Evolutionary conservation across 2,888 invertebrate genomes (phyloP), one percentile per base, ranked within the genome.

Genomic region (Agrochola lychnidis): DNA sequence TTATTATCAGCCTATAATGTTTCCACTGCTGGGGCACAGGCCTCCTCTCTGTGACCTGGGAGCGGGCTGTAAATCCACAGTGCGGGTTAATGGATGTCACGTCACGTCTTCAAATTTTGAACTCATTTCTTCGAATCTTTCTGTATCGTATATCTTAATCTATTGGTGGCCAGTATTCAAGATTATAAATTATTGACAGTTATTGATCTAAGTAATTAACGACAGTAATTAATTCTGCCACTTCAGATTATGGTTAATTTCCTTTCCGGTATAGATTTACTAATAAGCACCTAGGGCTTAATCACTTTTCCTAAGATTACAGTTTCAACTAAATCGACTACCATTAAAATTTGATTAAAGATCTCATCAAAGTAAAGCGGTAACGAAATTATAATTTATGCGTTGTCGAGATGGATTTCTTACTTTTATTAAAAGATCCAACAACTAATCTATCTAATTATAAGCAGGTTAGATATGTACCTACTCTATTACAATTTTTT

Each of bases 211-310:
- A 25, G 19, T 30, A 19, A 40, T 66, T 66, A 30, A 48, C 48
- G 48, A 6, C 40, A 73, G 40, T 25, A 48, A 79, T 51, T 25
- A 57, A 80, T 74, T 67, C 51, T 36, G 14, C 25, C 51, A 16
- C 19, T 61, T 59, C 53, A 61, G 59, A 73, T 79, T 66, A 73
- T 42, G 53, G n/a, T 73, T 12, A 4, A 53, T 73, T 56, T 56
- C n/a, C 40, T 62, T 67, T 79, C 57, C 57, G 45, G 57, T 66
- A 56, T 51, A 62, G 25, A 56, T 62, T 77, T 53, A 40, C 22
- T 25, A 36, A 79, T 57, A 64, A 51, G 6, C 22, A 10, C 10
- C 48, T n/a, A 59, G 19, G n/a, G 2, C 12, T 78, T 64, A 48
- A 78, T 71, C 48, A 51, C 7, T 62, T n/a, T 14, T 36, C 30